phyloP scores from a whole-genome alignment of 1,140 invertebrate species.

The Calephelis virginiensis region DNA sequence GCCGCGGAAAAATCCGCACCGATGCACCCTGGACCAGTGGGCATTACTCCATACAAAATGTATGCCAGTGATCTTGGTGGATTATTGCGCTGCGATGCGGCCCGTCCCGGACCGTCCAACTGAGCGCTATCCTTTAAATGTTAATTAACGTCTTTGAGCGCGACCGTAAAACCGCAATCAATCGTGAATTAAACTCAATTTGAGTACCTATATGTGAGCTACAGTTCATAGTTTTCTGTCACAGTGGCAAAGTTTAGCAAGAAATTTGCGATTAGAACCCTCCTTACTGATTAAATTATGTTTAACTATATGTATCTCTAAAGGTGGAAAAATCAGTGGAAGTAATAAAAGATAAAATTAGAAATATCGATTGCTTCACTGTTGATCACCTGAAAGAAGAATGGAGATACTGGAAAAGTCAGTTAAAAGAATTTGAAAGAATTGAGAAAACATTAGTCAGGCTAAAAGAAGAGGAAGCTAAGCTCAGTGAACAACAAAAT shows the following conservation, averaged over 20 bases:
- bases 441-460: constrained; percentile 35
- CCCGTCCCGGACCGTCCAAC: no score
- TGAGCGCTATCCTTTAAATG: no score
- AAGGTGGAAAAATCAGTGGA: constrained; percentile 43
- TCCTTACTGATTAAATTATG: neutral
- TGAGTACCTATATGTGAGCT: no score
- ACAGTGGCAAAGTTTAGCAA: no score
- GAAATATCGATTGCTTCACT: constrained; percentile 36
- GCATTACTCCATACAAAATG: no score
- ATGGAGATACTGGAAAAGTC: constrained; percentile 36
- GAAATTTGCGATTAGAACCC: neutral
- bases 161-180: no score
- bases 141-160: no score
- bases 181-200: no score
- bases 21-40: no score
- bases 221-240: neutral
- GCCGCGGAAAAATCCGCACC: no score
- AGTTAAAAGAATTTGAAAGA: constrained; percentile 37
- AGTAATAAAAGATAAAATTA: constrained; percentile 45
- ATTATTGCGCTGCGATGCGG: no score
- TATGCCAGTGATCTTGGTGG: no score
- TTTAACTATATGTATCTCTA: neutral
- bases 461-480: constrained; percentile 35
- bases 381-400: constrained; percentile 39
- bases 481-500: constrained; percentile 33